Percentiles rank a stretch among this genome's conserved stretches.
Evolutionary conservation across 2,888 invertebrate species (phyloP).

Genomic region (Synergus laeviventris): DNA sequence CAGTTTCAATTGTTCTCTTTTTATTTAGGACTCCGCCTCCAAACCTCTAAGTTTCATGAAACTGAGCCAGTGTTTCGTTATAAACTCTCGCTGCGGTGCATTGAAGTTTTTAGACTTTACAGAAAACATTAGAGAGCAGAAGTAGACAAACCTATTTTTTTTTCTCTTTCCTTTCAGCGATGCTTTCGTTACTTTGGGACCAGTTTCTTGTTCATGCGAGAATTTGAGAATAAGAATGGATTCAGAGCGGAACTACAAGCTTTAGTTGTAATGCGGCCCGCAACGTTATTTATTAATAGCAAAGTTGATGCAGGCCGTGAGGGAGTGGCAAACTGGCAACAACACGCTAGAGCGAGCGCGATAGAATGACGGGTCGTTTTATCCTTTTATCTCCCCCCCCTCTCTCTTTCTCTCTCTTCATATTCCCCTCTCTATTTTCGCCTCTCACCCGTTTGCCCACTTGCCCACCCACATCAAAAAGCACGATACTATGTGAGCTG

Average conservation of each 20-base stretch:
- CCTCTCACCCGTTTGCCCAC: constrained; percentile 36
- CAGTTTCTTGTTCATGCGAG: not conserved
- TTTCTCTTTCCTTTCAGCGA: not conserved
- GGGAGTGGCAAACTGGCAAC: constrained; percentile 68
- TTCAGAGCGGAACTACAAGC: constrained; percentile 53
- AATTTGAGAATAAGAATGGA: constrained; percentile 37
- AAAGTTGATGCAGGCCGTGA: constrained; percentile 62
- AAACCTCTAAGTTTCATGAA: constrained; percentile 20
- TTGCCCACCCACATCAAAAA: constrained; percentile 47
- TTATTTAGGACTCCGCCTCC: not conserved
- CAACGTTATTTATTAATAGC: constrained; percentile 72
- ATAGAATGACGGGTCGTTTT: constrained; percentile 64
- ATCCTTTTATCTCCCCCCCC: constrained; percentile 41
- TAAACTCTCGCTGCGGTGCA: constrained; percentile 22
- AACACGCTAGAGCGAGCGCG: constrained; percentile 65
- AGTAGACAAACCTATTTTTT: constrained; percentile 3
- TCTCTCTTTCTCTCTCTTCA: constrained; percentile 46
- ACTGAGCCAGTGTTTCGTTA: constrained; percentile 10
- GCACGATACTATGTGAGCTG: constrained; percentile 29
- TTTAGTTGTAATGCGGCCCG: constrained; percentile 64
- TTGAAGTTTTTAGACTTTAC: not conserved
- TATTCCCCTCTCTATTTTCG: constrained; percentile 45
- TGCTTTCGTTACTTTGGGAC: constrained; percentile 37
- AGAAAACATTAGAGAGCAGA: not conserved
- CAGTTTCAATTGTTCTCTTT: not conserved